Evolutionary conservation across 2,888 invertebrate species (phyloP).

Genomic region (Athalia cordata): DNA sequence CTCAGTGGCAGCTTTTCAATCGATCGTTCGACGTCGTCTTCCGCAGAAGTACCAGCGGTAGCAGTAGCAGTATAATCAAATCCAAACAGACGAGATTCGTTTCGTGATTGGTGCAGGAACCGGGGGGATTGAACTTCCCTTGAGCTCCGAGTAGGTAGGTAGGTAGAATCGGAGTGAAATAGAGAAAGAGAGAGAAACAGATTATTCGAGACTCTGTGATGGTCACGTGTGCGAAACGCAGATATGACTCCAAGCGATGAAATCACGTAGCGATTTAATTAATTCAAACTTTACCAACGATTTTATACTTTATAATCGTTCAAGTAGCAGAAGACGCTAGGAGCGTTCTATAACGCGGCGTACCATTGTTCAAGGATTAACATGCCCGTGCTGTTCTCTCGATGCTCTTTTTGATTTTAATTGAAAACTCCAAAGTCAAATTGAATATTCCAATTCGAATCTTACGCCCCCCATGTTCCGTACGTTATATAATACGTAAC

Average conservation of each 20-base stretch:
- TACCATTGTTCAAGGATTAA: slow-evolving; percentile 41
- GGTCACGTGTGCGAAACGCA: slow-evolving; percentile 66
- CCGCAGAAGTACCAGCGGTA: neutral
- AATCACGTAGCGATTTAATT: slow-evolving; percentile 71
- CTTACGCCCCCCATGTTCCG: neutral
- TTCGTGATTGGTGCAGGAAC: slow-evolving; percentile 16
- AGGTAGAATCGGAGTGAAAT: neutral
- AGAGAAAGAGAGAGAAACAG: neutral
- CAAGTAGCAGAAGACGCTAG: slow-evolving; percentile 25
- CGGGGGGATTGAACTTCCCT: neutral
- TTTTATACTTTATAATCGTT: slow-evolving; percentile 62
- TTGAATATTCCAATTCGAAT: slow-evolving; percentile 27
- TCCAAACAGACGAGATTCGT: slow-evolving; percentile 35
- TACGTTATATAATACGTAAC: neutral
- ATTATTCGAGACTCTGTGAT: neutral
- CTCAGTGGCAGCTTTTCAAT: slow-evolving; percentile 16
- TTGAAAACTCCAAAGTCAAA: slow-evolving; percentile 37
- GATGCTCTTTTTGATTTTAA: slow-evolving; percentile 27
- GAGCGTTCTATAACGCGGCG: neutral
- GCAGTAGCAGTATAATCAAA: slow-evolving; percentile 26
- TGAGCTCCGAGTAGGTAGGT: too few relatives aligned
- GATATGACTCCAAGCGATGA: slow-evolving; percentile 62
- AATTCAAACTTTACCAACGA: slow-evolving; percentile 67
- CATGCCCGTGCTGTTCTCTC: too few relatives aligned
- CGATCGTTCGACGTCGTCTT: neutral